phyloP scores from a whole-genome alignment of 2,888 invertebrate genomes.

The Drosophila mettleri region DNA sequence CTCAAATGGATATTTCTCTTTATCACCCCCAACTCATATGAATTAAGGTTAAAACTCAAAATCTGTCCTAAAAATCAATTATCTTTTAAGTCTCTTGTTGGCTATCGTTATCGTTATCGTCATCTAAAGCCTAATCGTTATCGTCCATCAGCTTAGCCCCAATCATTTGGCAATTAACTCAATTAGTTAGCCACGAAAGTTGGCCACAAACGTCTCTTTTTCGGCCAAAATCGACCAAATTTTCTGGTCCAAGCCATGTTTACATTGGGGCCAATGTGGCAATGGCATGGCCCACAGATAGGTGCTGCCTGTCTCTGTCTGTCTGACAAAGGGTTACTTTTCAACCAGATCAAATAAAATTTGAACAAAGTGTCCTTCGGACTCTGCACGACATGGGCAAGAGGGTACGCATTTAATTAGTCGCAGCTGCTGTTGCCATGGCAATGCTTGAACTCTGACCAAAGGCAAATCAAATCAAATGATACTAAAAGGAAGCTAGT shows the following conservation, averaged over 20 bases:
- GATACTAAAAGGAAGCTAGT: slow-evolving; percentile 8
- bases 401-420: slow-evolving; percentile 68
- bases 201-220: slow-evolving; percentile 47
- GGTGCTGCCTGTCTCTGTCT: slow-evolving; percentile 12
- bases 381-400: slow-evolving; percentile 16
- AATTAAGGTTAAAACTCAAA: background rate
- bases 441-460: slow-evolving; percentile 56
- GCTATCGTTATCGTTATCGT: slow-evolving; percentile 4
- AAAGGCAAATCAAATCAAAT: slow-evolving; percentile 50
- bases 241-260: slow-evolving; percentile 58
- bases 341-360: slow-evolving; percentile 57
- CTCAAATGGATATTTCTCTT: background rate
- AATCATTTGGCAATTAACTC: slow-evolving; percentile 61
- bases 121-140: slow-evolving; percentile 11
- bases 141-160: slow-evolving; percentile 32
- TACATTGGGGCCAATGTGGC: slow-evolving; percentile 41
- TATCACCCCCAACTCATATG: no score
- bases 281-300: slow-evolving; percentile 17
- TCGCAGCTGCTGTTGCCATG: slow-evolving; percentile 60
- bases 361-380: slow-evolving; percentile 68
- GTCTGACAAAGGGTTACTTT: slow-evolving; percentile 29
- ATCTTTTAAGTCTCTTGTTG: no score
- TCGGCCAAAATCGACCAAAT: slow-evolving; percentile 22
- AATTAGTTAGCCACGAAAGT: slow-evolving; percentile 61
- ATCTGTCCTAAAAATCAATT: background rate